These are phyloP conservation scores for Enteromius afrohamiltoni DNA, from an alignment of 2,797 vertebrate species.

Conservation along the genomic window DNA sequence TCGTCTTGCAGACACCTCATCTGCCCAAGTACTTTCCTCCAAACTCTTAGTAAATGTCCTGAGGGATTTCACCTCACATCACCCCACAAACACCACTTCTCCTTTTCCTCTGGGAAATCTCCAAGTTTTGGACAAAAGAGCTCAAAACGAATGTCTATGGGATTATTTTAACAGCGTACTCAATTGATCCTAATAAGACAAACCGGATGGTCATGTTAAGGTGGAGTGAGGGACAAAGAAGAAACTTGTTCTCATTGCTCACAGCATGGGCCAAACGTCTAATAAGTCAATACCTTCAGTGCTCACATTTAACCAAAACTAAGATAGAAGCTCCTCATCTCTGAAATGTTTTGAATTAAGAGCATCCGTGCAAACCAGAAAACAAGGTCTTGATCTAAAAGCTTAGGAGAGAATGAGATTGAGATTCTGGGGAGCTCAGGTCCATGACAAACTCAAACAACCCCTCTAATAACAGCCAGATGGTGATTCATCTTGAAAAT, in stretches of 20 bases:
- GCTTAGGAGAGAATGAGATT: conserved; percentile 13
- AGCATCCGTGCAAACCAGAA: conserved; percentile 7
- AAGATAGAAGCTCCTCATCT: background rate
- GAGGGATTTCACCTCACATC: conserved; percentile 37
- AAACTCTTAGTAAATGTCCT: conserved; percentile 51
- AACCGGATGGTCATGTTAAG: conserved; percentile 37
- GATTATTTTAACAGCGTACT: conserved; percentile 51
- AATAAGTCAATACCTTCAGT: background rate
- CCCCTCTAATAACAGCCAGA: background rate
- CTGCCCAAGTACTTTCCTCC: background rate
- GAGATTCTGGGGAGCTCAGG: background rate
- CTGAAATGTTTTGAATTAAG: background rate
- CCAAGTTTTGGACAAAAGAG: conserved; percentile 43
- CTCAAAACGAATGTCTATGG: conserved; percentile 48
- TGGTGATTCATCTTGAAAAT: background rate
- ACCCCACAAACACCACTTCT: conserved; percentile 1
- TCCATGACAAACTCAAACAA: background rate
- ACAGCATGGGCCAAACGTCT: background rate
- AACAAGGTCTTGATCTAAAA: background rate
- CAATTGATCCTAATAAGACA: conserved; percentile 38
- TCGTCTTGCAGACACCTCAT: conserved; percentile 43
- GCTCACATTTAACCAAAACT: background rate
- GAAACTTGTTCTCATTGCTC: conserved; percentile 44
- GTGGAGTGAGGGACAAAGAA: conserved; percentile 22
- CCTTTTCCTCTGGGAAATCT: conserved; percentile 57